phyloP scores from a whole-genome alignment of 1,140 invertebrate genomes.

The Andrena cerasifolii region DNA sequence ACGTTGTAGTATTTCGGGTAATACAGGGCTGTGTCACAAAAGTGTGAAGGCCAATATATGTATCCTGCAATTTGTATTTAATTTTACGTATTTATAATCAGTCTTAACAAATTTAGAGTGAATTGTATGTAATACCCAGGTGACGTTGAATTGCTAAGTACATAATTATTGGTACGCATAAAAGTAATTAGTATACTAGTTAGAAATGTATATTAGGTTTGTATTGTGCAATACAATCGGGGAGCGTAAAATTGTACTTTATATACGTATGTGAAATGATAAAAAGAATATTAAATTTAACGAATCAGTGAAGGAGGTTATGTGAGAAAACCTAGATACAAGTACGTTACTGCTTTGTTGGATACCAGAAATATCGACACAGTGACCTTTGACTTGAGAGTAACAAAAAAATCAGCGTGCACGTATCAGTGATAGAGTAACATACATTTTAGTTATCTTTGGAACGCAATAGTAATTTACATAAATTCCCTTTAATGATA shows the following conservation, averaged over 20 bases:
- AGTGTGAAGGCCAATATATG: neutral
- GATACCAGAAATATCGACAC: slow-evolving; percentile 40
- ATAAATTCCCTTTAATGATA: neutral
- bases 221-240: neutral
- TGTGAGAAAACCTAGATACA: neutral
- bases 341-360: slow-evolving; percentile 45
- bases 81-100: neutral
- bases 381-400: slow-evolving; percentile 45
- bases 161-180: neutral
- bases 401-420: slow-evolving; percentile 27
- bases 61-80: neutral
- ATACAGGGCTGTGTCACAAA: slow-evolving; percentile 44
- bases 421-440: neutral
- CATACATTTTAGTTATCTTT: neutral
- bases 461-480: neutral
- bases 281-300: neutral
- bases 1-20: neutral
- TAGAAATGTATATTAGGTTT: neutral
- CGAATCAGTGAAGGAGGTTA: no score
- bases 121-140: no score
- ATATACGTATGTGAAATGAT: neutral
- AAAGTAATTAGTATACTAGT: neutral
- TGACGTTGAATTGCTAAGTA: neutral
- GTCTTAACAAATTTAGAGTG: neutral
- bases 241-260: neutral